phyloP scores from a whole-genome alignment of 2,888 invertebrate genomes.

The Machimus rusticus region DNA sequence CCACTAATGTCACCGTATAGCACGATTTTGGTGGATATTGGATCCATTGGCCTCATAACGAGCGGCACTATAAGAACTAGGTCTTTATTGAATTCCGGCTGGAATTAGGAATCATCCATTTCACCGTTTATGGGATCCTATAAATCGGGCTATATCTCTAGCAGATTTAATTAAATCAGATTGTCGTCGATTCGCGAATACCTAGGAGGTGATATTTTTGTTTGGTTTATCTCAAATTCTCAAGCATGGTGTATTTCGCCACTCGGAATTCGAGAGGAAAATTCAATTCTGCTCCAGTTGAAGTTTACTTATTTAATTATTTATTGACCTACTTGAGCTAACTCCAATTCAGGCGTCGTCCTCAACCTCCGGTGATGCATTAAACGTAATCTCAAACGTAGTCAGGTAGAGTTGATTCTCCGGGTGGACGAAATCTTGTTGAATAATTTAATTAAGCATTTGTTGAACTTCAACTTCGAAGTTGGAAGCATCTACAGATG shows the following conservation, averaged over 20 bases:
- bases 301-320: neutral
- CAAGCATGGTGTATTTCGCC: neutral
- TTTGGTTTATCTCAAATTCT: neutral
- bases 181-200: neutral
- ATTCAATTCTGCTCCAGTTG: neutral
- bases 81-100: neutral
- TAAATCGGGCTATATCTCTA: neutral
- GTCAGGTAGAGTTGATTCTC: neutral
- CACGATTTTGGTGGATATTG: neutral
- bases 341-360: neutral
- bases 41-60: neutral
- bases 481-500: neutral
- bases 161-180: neutral
- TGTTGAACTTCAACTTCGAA: neutral
- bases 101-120: neutral
- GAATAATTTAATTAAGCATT: constrained; percentile 16
- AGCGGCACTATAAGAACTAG: neutral
- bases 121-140: neutral
- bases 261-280: neutral
- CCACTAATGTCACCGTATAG: neutral
- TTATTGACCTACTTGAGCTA: neutral
- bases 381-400: neutral
- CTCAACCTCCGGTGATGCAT: neutral
- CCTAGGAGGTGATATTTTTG: neutral
- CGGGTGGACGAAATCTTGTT: neutral